phyloP scores from a whole-genome alignment of 2,797 vertebrate species.

The Benthosema pterotum region DNA sequence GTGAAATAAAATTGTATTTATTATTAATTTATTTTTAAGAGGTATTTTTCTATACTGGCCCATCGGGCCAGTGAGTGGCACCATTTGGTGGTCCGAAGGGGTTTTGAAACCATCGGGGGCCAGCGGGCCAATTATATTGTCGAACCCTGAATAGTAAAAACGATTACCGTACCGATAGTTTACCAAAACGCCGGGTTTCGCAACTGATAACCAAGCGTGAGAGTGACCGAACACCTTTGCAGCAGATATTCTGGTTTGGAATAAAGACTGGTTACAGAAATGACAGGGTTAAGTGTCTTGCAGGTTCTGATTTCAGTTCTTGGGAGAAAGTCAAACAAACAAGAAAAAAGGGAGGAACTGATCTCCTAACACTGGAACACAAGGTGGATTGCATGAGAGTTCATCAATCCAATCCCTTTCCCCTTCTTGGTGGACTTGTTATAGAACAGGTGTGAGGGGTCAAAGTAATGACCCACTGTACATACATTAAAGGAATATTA shows the following conservation, averaged over 20 bases:
- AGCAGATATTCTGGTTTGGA: conserved; percentile 27
- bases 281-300: conserved; percentile 12
- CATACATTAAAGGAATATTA: conserved; percentile 16
- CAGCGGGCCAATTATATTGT: too few relatives aligned
- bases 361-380: conserved; percentile 22
- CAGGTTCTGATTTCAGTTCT: conserved; percentile 26
- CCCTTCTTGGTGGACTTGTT: conserved; percentile 9
- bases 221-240: too few relatives aligned
- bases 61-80: too few relatives aligned
- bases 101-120: too few relatives aligned
- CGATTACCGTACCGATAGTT: too few relatives aligned
- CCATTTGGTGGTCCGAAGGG: too few relatives aligned
- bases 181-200: too few relatives aligned
- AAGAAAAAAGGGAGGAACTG: not conserved
- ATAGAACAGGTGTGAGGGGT: conserved; percentile 13
- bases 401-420: conserved; percentile 9
- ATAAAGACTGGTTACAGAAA: conserved; percentile 35
- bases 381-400: conserved; percentile 27
- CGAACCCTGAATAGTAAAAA: too few relatives aligned
- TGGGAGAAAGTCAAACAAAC: conserved; percentile 24
- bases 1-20: too few relatives aligned
- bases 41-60: too few relatives aligned
- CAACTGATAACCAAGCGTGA: too few relatives aligned
- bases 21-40: too few relatives aligned
- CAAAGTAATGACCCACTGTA: conserved; percentile 18